Evolutionary conservation across 2,888 invertebrate species (phyloP).

Genomic region (Drosophila phalerata): DNA sequence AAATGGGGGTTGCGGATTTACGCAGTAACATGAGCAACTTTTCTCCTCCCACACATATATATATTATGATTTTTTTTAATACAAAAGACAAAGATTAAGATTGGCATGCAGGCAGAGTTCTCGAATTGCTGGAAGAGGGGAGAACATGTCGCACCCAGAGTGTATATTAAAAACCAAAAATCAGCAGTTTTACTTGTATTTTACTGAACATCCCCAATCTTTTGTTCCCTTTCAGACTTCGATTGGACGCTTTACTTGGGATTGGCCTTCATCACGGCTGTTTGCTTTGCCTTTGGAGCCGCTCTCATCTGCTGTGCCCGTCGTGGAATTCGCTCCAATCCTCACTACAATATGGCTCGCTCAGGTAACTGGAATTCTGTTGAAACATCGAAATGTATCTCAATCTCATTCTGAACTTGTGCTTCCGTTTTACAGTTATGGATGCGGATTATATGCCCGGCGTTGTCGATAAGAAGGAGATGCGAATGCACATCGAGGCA

Average conservation of each 20-base stretch:
- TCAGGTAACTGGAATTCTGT: slow-evolving; percentile 75
- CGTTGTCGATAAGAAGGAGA: slow-evolving; percentile 92
- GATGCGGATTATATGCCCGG: slow-evolving; percentile 95
- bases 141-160: slow-evolving; percentile 15
- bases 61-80: slow-evolving; percentile 59
- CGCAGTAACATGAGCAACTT: slow-evolving; percentile 58
- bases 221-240: slow-evolving; percentile 73
- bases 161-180: slow-evolving; percentile 63
- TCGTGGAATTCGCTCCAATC: slow-evolving; percentile 82
- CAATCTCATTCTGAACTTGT: slow-evolving; percentile 39
- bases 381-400: slow-evolving; percentile 54
- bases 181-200: slow-evolving; percentile 66
- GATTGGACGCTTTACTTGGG: slow-evolving; percentile 85
- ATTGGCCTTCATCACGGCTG: slow-evolving; percentile 83
- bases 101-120: slow-evolving; percentile 54
- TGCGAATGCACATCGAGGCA: slow-evolving; percentile 86
- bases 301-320: slow-evolving; percentile 84
- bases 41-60: slow-evolving; percentile 12
- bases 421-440: slow-evolving; percentile 88
- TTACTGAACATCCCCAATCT: slow-evolving; percentile 36
- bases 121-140: not conserved
- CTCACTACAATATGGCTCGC: slow-evolving; percentile 85
- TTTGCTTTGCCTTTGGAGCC: slow-evolving; percentile 84
- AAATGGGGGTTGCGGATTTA: slow-evolving; percentile 61
- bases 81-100: slow-evolving; percentile 80